These are phyloP conservation scores for Malurus melanocephalus DNA, from an alignment of 2,113 vertebrate genomes.

Conservation along the genomic window DNA sequence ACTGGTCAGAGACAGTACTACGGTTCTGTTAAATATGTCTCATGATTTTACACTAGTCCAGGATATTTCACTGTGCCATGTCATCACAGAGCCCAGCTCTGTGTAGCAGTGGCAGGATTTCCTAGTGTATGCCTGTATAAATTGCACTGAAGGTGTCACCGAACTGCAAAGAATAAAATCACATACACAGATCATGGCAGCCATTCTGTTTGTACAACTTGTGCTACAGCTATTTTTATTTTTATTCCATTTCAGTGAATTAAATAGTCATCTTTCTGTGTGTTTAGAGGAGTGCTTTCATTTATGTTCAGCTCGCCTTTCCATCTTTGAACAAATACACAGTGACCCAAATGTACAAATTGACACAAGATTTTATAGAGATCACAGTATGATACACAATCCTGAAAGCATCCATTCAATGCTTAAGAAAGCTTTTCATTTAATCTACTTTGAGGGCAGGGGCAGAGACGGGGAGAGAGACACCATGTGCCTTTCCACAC, in stretches of 20 bases:
- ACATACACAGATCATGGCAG: background rate
- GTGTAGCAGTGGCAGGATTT: background rate
- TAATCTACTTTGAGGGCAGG: background rate
- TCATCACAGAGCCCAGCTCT: background rate
- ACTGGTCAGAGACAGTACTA: background rate
- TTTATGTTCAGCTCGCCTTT: background rate
- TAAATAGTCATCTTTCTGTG: background rate
- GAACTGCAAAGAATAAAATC: background rate
- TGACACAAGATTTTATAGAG: background rate
- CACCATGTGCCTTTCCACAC: background rate
- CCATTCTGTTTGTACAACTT: background rate
- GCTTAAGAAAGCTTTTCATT: background rate
- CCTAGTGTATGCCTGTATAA: background rate
- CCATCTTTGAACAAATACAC: background rate
- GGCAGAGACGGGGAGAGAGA: background rate
- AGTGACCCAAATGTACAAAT: background rate
- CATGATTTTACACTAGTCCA: background rate
- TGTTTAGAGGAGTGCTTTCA: background rate
- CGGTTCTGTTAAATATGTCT: background rate
- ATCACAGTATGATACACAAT: background rate
- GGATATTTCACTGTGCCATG: background rate
- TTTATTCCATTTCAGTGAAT: background rate
- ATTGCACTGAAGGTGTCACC: background rate
- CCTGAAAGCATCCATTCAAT: background rate
- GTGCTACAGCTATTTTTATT: background rate